phyloP scores from a whole-genome alignment of 2,797 vertebrate genomes.

The Gymnoscopelus braueri region DNA sequence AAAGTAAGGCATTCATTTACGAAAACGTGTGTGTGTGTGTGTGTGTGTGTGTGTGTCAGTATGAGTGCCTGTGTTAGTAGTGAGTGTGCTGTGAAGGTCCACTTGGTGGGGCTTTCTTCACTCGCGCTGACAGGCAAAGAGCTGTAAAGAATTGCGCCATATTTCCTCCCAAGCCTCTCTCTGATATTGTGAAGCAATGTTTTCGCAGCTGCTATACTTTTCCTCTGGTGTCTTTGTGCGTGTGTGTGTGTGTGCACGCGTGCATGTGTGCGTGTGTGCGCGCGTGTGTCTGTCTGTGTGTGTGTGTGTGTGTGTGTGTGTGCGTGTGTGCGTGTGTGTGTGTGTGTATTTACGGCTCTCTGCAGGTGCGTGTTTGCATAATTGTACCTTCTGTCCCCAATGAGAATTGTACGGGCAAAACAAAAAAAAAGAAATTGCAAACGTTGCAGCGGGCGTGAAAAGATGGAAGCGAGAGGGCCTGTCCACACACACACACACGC shows the following conservation, averaged over 20 bases:
- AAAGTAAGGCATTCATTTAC: too few species aligned
- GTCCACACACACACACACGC: conserved; percentile 33
- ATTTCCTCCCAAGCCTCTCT: conserved; percentile 68
- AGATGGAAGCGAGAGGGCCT: conserved; percentile 29
- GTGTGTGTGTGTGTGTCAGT: background rate
- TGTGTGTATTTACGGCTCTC: background rate
- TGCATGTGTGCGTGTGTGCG: background rate
- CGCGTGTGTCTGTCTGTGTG: too few species aligned
- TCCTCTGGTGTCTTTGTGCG: conserved; percentile 10
- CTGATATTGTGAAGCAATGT: conserved; percentile 64
- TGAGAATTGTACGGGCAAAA: conserved; percentile 36
- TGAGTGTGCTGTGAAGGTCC: conserved; percentile 45
- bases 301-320: background rate
- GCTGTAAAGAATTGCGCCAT: conserved; percentile 64
- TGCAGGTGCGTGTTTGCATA: conserved; percentile 15
- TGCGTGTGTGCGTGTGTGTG: background rate
- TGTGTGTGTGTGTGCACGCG: background rate
- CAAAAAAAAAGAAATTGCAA: conserved; percentile 49
- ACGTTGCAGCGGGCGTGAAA: conserved; percentile 39
- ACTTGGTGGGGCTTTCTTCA: conserved; percentile 59
- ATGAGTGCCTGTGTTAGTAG: conserved; percentile 9
- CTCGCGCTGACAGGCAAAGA: conserved; percentile 62
- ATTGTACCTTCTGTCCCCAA: background rate
- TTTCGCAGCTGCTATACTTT: conserved; percentile 66
- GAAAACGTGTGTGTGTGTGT: background rate